A percentile compares a stretch with the other conserved stretches of the same genome.
Conservation (phyloP, 1,140 invertebrate genomes). For the Bathynomus jamesi region DNA sequence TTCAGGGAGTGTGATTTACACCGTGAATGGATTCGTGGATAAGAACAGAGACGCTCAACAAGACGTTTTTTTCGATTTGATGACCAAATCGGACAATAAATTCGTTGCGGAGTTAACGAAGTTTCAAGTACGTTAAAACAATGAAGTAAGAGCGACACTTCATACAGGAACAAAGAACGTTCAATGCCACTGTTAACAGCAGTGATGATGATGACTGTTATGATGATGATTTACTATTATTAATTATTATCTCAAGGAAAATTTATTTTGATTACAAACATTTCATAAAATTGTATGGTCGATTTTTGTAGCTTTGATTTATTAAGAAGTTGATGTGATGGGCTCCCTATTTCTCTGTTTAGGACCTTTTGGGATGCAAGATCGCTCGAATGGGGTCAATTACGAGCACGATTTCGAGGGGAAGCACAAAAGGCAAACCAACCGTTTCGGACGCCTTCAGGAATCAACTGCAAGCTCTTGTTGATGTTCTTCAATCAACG, state of each 20-base stretch:
- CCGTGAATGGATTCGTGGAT: slow-evolving; percentile 87
- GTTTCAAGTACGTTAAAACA: slow-evolving; percentile 59
- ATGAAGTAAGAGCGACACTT: no score
- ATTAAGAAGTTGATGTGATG: not conserved
- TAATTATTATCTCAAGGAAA: no score
- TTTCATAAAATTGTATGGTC: no score
- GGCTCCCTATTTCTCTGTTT: slow-evolving; percentile 6
- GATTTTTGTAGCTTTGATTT: not conserved
- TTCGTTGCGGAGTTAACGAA: slow-evolving; percentile 82
- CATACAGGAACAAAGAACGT: no score
- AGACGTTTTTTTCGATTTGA: slow-evolving; percentile 87
- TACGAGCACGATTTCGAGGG: slow-evolving; percentile 38
- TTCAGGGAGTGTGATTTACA: slow-evolving; percentile 75
- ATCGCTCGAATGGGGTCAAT: slow-evolving; percentile 46
- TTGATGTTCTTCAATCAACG: slow-evolving; percentile 82
- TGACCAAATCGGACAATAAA: slow-evolving; percentile 73
- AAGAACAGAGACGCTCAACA: slow-evolving; percentile 94
- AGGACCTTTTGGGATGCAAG: slow-evolving; percentile 52
- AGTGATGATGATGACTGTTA: no score
- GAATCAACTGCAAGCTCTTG: slow-evolving; percentile 78
- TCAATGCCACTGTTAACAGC: no score
- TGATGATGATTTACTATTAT: no score
- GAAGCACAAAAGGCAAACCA: slow-evolving; percentile 78
- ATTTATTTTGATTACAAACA: no score
- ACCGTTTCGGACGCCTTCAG: slow-evolving; percentile 90